Evolutionary conservation across 92 coral and sea anemone species (phyloP).

Genomic region (Umimayanthus chanpuru): DNA sequence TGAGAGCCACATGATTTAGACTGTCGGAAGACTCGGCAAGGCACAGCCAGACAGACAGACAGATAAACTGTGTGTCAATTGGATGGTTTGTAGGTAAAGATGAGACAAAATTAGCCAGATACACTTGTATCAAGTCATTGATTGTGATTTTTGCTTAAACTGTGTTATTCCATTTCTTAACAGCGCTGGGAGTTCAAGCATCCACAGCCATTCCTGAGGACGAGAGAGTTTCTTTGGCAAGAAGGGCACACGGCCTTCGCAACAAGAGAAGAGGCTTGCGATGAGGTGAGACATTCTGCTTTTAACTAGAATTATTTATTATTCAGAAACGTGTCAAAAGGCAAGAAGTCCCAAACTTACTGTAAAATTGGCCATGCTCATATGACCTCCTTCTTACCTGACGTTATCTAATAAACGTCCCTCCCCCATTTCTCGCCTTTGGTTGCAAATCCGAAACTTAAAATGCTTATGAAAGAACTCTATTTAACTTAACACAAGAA

Average conservation of each 20-base stretch:
- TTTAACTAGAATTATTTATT: too few relatives aligned
- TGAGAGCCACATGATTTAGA: too few relatives aligned
- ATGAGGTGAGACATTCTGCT: conserved; percentile 83
- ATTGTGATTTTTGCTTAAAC: not conserved
- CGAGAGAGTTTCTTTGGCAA: conserved; percentile 98
- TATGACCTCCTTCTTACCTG: too few relatives aligned
- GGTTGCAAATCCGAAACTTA: too few relatives aligned
- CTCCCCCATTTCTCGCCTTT: too few relatives aligned
- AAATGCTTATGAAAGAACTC: too few relatives aligned
- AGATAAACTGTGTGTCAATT: not conserved
- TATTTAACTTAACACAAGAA: too few relatives aligned
- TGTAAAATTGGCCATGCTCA: too few relatives aligned
- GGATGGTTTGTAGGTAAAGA: not conserved
- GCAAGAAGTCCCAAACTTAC: too few relatives aligned
- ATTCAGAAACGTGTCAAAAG: too few relatives aligned
- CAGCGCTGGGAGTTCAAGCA: conserved; percentile 99
- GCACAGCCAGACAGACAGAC: not conserved
- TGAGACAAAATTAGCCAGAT: not conserved
- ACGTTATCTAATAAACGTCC: too few relatives aligned
- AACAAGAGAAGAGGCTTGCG: conserved; percentile 78
- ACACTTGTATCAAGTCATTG: not conserved
- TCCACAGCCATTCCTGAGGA: conserved; percentile 94
- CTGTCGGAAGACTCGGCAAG: too few relatives aligned
- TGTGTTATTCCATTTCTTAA: not conserved
- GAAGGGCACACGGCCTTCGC: conserved; percentile 98